Base-by-base conservation (phyloP, 2,113 vertebrate genomes). In the Pleuronectes platessa region DNA sequence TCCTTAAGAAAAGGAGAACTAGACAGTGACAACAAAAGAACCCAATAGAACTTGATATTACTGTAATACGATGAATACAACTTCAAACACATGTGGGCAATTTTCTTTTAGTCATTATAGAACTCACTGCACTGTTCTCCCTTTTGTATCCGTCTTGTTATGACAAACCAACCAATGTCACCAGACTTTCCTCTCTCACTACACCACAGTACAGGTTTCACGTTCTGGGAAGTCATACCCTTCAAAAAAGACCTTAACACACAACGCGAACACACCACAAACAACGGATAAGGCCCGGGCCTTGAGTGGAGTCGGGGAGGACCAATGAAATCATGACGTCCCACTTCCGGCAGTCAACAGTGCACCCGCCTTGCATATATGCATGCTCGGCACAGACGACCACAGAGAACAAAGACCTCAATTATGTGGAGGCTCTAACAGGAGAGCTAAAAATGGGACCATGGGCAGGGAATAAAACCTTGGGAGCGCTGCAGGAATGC, bases 351-450 rank as follows among this genome's bases (percentile, higher is more conserved):
- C 61, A 23, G 65, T 51, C 74, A 84, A 66, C 79, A 18, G 68
- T 70, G 81, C 83, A 54, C 78, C 83, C 49, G 61, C 74, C 74
- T 12, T 37, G 75, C 68, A 17, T 65, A n/a, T 73, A 82, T 65
- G 73, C 78, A 24, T 63, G 63, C 81, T 40, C 76, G 18, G 74
- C 71, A 68, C 69, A 74, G 77, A 67, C 67, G 54, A 81, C 84
- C 86, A 76, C 83, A 86, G 78, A 61, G 76, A 92, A 94, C 92
- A 93, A 92, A 92, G 89, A 84, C 89, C 83, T 88, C 89, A 92
- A 90, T 93, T 90, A 94, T 91, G 79, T 78, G 74, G 69, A 5
- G 51, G 31, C 71, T 56, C 88, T 21, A 89, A 88, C 90, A 87
- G 86, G 84, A 87, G 88, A 81, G 89, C 88, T 84, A 89, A 92